Conservation (phyloP, 2,888 invertebrate genomes). For the Orthosia gothica region DNA sequence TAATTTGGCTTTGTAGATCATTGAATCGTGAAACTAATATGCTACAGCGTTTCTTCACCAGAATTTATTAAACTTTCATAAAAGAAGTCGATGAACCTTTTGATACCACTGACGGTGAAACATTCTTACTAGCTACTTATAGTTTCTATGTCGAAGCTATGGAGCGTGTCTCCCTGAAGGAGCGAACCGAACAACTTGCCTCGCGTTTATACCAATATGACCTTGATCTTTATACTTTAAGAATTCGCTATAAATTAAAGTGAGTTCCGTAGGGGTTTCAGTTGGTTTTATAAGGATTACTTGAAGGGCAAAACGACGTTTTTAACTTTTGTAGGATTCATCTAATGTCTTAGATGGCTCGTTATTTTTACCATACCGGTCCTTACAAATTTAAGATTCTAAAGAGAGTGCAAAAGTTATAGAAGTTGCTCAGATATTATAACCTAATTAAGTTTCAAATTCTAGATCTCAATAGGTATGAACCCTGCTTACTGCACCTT, state of each 20-base stretch:
- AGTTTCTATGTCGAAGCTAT: constrained; percentile 23
- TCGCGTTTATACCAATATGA: constrained; percentile 32
- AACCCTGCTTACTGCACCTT: not conserved
- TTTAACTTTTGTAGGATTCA: not conserved
- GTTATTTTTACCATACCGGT: too few species aligned
- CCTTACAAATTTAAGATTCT: too few species aligned
- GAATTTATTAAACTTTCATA: constrained; percentile 17
- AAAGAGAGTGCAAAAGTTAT: too few species aligned
- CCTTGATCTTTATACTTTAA: constrained; percentile 31
- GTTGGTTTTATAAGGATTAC: not conserved
- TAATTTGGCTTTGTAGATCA: not conserved
- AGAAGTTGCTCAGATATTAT: not conserved
- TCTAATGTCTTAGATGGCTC: not conserved
- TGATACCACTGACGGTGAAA: constrained; percentile 6
- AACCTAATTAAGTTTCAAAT: not conserved
- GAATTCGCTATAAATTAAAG: constrained; percentile 12
- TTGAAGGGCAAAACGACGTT: not conserved
- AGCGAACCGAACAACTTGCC: constrained; percentile 12
- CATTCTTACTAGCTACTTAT: constrained; percentile 15
- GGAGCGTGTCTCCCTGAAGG: constrained; percentile 44
- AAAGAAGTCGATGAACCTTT: constrained; percentile 12
- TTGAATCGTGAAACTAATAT: not conserved
- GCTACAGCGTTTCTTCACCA: not conserved
- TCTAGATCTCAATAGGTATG: not conserved
- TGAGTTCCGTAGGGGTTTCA: constrained; percentile 9